A percentile compares a stretch with the other conserved stretches of the same genome.
Conservation (phyloP, 2,797 vertebrate species). For the Aeoliscus strigatus region DNA sequence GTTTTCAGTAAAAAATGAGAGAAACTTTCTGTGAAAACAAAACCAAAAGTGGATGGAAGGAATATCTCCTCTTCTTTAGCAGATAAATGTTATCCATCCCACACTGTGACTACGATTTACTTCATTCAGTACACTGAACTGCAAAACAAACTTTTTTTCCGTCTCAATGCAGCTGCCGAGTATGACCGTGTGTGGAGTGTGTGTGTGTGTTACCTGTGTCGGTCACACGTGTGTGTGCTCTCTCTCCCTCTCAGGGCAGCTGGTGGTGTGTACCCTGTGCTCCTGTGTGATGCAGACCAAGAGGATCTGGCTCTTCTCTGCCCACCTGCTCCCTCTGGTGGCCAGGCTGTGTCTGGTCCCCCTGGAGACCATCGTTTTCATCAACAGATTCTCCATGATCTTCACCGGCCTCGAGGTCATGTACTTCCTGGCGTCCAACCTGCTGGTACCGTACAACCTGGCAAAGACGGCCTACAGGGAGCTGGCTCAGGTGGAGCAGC, state of each 20-base stretch:
- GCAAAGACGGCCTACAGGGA: slow-evolving; percentile 95
- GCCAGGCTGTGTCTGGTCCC: slow-evolving; percentile 94
- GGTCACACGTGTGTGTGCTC: not conserved
- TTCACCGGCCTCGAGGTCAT: slow-evolving; percentile 97
- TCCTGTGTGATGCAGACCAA: slow-evolving; percentile 99
- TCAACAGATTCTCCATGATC: slow-evolving; percentile 98
- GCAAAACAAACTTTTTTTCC: too few species aligned
- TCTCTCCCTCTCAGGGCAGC: slow-evolving; percentile 80
- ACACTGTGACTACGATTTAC: too few species aligned
- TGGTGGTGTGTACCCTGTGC: slow-evolving; percentile 96
- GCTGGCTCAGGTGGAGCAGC: slow-evolving; percentile 85
- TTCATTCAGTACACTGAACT: too few species aligned
- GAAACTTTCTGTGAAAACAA: too few species aligned
- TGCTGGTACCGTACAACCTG: slow-evolving; percentile 95
- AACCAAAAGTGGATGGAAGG: too few species aligned
- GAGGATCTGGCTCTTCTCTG: slow-evolving; percentile 98
- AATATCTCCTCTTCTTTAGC: too few species aligned
- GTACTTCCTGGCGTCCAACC: slow-evolving; percentile 94
- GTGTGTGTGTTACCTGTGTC: not conserved
- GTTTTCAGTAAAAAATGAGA: too few species aligned
- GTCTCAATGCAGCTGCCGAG: too few species aligned
- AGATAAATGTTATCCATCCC: too few species aligned
- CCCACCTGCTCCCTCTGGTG: slow-evolving; percentile 95
- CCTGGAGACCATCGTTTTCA: slow-evolving; percentile 92
- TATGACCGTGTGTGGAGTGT: not conserved